Base-by-base conservation (phyloP, 2,113 vertebrate species). In the Dolichallabes microphthalmus region DNA sequence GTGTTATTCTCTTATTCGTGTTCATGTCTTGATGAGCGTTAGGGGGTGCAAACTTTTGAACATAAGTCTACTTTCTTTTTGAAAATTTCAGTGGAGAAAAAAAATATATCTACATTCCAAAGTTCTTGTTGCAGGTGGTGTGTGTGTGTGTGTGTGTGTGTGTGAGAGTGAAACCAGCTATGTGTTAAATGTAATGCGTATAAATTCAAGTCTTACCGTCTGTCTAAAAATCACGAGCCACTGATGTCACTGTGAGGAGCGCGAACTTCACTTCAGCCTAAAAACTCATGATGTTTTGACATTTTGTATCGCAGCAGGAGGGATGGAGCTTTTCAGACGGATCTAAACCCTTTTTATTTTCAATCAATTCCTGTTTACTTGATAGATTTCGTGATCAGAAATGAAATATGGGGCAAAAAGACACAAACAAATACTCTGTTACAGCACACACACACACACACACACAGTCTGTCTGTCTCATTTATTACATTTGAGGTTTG, bases 31-130 rank as follows among this genome's bases (percentile, higher is more conserved):
- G 3, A 39, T 71, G 20, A 39, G 2, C 3, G 9, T 45, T 17
- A 35, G 66, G 66, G 66, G 32, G 11, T 11, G 32, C 15, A 74
- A 50, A 74, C 39, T 45, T 50, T 50, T 74, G 10, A 15, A 61
- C 52, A 4, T 22, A 30, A 61, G 20, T 52, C 53, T 19, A 82
- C 20, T 86, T 88, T 82, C 55, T 27, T 66, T 45, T 63, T 71
- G 89, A 82, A 93, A 93, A 92, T 89, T 83, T 88, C 84, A 86
- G 78, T 88, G 86, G 82, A 90, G 89, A 92, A 92, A 87, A 87
- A 92, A 92, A 8, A 45, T 87, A 91, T 91, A 90, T 89, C 55
- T 84, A 86, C 93, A 94, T 94, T 92, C 93, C 91, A 91, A 69
- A 88, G 93, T 95, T 93, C 92, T 91, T 88, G 32, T 57, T 82